phyloP scores from a whole-genome alignment of 2,797 vertebrate genomes.

The Hylomyscus alleni region DNA sequence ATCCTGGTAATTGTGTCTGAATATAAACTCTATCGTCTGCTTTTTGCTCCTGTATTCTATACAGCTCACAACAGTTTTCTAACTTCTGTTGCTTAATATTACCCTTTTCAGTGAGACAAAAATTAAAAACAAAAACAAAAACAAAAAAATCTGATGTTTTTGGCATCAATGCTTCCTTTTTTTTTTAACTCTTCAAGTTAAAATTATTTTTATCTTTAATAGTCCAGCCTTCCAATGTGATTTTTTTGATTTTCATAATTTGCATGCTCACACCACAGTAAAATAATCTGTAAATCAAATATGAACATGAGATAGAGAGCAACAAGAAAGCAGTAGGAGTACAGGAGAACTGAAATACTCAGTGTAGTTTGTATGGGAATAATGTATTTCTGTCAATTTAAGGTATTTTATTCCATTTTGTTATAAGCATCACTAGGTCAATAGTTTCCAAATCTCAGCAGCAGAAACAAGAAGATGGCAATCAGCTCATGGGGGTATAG shows the following conservation, averaged over 20 bases:
- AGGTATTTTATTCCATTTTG: neutral
- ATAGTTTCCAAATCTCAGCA: constrained; percentile 13
- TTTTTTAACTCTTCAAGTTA: neutral
- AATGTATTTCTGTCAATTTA: neutral
- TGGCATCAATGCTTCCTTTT: neutral
- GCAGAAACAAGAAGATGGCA: neutral
- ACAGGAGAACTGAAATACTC: neutral
- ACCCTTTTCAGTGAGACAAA: neutral
- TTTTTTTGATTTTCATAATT: neutral
- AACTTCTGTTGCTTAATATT: neutral
- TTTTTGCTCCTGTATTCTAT: neutral
- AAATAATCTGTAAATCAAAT: neutral
- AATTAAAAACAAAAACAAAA: neutral
- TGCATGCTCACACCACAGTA: neutral
- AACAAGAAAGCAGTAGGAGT: neutral
- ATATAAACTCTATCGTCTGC: neutral
- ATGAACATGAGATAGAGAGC: neutral
- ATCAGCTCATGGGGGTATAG: neutral
- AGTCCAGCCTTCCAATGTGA: neutral
- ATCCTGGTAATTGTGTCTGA: neutral
- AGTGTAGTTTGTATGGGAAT: neutral
- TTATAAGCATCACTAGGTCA: neutral
- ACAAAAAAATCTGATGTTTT: neutral
- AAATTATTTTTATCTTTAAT: neutral
- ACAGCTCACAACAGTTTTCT: neutral